Percentiles rank a stretch among this genome's conserved stretches.
These are phyloP conservation scores for Ramazzottius varieornatus DNA, from an alignment of 2,888 invertebrate genomes.

Conservation along the genomic window DNA sequence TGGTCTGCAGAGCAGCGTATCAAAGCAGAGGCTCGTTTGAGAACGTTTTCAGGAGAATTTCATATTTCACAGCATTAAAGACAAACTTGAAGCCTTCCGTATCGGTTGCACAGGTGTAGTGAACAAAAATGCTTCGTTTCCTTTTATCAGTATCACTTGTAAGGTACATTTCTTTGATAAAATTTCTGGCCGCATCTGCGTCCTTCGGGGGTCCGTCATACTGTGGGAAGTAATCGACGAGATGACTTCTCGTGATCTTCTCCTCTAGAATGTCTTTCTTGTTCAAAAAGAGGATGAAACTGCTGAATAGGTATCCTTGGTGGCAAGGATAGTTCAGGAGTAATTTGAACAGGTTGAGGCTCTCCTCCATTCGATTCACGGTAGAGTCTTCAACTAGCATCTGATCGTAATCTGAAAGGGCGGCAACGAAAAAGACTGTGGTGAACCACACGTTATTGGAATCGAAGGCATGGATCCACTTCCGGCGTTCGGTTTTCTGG, in stretches of 20 bases:
- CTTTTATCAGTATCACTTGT: neutral
- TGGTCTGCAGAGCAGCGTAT: too few species aligned
- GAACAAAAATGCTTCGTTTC: neutral
- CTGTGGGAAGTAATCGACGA: neutral
- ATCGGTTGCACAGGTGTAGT: neutral
- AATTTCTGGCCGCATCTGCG: neutral
- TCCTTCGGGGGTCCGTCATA: neutral
- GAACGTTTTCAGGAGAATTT: too few species aligned
- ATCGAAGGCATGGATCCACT: neutral
- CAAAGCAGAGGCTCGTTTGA: too few species aligned
- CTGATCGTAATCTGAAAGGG: neutral
- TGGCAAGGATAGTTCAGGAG: neutral
- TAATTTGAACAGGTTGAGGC: neutral
- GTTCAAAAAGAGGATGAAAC: neutral
- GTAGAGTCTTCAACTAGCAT: neutral
- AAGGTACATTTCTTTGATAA: neutral
- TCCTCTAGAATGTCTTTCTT: neutral
- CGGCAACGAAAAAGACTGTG: neutral
- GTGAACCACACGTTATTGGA: neutral
- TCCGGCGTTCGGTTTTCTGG: neutral
- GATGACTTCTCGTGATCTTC: neutral
- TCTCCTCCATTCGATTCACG: conserved; percentile 3
- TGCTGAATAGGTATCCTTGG: neutral
- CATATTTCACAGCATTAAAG: neutral
- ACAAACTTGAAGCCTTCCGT: neutral